Base-by-base conservation (phyloP, 2,797 vertebrate genomes). In the Myripristis murdjan region DNA sequence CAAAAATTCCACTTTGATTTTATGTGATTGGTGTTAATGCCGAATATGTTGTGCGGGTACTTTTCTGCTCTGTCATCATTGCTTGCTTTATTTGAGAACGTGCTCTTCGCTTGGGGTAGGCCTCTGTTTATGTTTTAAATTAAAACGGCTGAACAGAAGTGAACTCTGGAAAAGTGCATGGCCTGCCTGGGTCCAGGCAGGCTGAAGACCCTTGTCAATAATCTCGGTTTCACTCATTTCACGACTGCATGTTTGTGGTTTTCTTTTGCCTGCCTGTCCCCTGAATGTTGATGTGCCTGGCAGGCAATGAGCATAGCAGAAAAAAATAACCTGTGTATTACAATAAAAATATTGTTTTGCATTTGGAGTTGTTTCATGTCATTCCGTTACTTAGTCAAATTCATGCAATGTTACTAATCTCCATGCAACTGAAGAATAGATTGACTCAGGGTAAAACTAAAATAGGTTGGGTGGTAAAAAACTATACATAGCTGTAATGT, bases 121-220 rank as follows among this genome's bases (percentile, higher is more conserved):
- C 91, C 87, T 90, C 84, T 80, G 83, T 89, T 93, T 93, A 93
- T 92, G 90, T 93, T 94, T 93, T 94, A 92, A 93, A 91, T 93
- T 91, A 93, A 93, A 94, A 92, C 93, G 81, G 88, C 89, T 91
- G 85, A 87, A 87, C 86, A 92, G 86, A 84, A 86, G 88, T 89
- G 83, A 92, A 88, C 89, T 90, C 87, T 89, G 82, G 82, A 90
- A 81, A 83, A 85, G 79, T 75, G 51, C 60, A 77, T 73, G 70
- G 80, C 79, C 73, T 72, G 64, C 81, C 79, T 85, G 84, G 75
- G 77, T 85, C 60, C 55, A 79, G 80, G 89, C 85, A 77, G 84
- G 84, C 82, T 41, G 20, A 15, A 35, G 26, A 23, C 43, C 37
- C 39, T 86, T 51, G 18, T 60, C 55, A 56, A 83, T 65, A 47